phyloP scores from a whole-genome alignment of 2,888 invertebrate species.

The Sepioteuthis lessoniana region DNA sequence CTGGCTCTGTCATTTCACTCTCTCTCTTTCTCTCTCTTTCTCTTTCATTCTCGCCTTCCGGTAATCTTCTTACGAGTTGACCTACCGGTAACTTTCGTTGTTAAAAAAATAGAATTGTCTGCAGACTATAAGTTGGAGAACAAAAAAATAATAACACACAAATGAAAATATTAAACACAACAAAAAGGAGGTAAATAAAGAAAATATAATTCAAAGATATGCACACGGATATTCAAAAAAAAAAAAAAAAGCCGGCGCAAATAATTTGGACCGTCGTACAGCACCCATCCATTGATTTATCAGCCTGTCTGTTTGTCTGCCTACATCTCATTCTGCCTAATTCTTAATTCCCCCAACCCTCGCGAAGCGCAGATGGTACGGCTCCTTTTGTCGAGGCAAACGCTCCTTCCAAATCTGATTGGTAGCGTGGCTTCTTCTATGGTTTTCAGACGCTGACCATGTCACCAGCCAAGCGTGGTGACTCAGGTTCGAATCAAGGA shows the following conservation, averaged over 20 bases:
- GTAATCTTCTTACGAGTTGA: neutral
- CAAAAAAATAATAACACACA: neutral
- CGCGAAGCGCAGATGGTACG: slow-evolving; percentile 4
- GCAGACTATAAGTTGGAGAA: slow-evolving; percentile 7
- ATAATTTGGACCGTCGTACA: neutral
- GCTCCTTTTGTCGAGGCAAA: neutral
- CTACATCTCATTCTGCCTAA: neutral
- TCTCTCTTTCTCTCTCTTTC: slow-evolving; percentile 46
- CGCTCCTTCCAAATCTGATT: neutral
- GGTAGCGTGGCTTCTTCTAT: neutral
- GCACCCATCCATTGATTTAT: neutral
- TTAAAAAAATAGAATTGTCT: neutral
- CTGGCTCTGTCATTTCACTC: slow-evolving; percentile 38
- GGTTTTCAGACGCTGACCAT: neutral
- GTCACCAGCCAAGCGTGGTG: neutral
- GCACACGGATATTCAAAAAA: neutral
- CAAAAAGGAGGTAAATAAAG: neutral
- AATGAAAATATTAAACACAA: neutral
- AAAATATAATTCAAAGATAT: neutral
- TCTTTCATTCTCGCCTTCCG: slow-evolving; percentile 37
- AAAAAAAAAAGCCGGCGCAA: neutral
- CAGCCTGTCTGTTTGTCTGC: neutral
- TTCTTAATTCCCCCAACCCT: neutral
- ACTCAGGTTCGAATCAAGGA: slow-evolving; percentile 13
- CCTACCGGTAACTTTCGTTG: slow-evolving; percentile 25